Base-by-base conservation (phyloP, 2,797 vertebrate genomes). In the Tolypeutes matacus region DNA sequence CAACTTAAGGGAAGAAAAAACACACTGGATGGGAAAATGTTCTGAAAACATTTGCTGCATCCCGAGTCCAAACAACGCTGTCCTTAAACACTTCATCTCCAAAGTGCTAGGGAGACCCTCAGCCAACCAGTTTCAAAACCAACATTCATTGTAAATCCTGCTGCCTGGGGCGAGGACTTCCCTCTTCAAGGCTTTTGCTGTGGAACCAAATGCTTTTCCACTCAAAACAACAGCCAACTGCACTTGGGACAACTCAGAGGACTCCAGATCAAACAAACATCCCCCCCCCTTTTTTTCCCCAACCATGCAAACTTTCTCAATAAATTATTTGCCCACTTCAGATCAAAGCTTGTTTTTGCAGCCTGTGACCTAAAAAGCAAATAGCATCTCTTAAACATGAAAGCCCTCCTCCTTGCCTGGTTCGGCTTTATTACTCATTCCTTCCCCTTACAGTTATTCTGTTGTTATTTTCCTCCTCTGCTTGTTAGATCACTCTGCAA, bases 341-440 rank as follows among this genome's bases (percentile, higher is more conserved):
- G 96, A 97, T 97, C 97, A 97, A 97, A 97, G 97, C 80, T 91
- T 97, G 93, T 96, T 97, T 97, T 95, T 93, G 96, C 96, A 95
- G 96, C 96, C 97, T 97, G 94, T 96, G 97, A 97, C 97, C 97
- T 96, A 97, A 97, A 97, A 96, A 97, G 93, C 90, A 97, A 97
- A 97, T 60, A 97, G 94, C 89, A 94, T 92, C 96, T 95, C 95
- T 95, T 96, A 95, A 95, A 97, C 96, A 97, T 96, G 95, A 97
- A 96, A 96, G 94, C 95, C 95, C 89, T 97, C 88, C 93, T 95
- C 96, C 90, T 84, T 89, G 93, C 76, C 96, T 88, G 89, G 95
- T 95, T 96, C 23, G 58, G 89, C 93, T 97, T 97, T 89, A 87
- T 95, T 96, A 97, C 95, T 98, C 96, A 96, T 88, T 36, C 67